A percentile compares a stretch with the other conserved stretches of the same genome.
Evolutionary conservation across 2,888 invertebrate species (phyloP).

Genomic region (Osedax fenrisi): DNA sequence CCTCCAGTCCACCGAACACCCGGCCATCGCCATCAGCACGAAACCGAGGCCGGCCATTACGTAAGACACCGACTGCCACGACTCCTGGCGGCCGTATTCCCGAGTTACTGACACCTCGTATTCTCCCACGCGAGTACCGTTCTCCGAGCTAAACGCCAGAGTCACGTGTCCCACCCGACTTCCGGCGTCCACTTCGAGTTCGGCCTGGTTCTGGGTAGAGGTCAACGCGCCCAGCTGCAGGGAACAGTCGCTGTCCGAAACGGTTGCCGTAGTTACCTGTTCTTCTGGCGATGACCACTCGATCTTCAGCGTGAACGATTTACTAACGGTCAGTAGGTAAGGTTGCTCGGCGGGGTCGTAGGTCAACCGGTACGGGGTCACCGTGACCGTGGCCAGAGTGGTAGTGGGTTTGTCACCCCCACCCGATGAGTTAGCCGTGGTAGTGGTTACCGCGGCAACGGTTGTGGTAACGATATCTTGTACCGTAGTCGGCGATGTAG

Average conservation of each 20-base stretch:
- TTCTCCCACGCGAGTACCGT: not conserved
- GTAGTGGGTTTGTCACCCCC: too few relatives aligned
- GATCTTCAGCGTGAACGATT: not conserved
- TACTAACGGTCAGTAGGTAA: not conserved
- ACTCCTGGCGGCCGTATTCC: not conserved
- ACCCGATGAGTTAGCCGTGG: too few relatives aligned
- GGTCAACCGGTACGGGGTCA: not conserved
- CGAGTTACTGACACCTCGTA: not conserved
- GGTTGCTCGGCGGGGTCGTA: not conserved
- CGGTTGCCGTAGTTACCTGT: not conserved
- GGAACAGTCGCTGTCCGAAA: not conserved
- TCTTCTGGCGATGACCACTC: not conserved
- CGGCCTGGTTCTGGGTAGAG: not conserved
- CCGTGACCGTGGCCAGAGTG: too few relatives aligned
- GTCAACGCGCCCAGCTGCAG: not conserved
- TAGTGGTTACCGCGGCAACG: too few relatives aligned
- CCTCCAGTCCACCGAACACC: not conserved
- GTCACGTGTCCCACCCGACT: not conserved
- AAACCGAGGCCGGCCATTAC: not conserved
- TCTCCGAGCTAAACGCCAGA: not conserved
- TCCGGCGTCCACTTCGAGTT: not conserved
- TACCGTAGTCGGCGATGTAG: too few relatives aligned
- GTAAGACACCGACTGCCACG: not conserved
- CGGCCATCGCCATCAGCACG: not conserved
- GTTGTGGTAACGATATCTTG: too few relatives aligned